Base-by-base conservation (phyloP, 2,797 vertebrate species). In the Emydoidea blandingii region DNA sequence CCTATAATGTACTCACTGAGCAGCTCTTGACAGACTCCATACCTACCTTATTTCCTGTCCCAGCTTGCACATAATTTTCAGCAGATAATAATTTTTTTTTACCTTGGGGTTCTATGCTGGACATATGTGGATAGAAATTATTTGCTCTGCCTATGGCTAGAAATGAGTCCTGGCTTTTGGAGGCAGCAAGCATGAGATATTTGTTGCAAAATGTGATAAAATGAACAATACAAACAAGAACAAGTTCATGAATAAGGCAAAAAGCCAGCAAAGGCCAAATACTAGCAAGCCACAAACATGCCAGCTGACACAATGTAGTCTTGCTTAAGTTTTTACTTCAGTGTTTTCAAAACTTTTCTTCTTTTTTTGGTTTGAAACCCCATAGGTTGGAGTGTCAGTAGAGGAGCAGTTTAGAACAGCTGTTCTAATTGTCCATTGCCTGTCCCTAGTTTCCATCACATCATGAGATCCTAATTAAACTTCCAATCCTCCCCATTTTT, bases 81-180 rank as follows among this genome's bases (percentile, higher is more conserved):
- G 68, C 15, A 83, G 76, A 72, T 8, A 76, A 37, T 92, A 47
- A 1, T 54, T 85, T 91, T 87, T 31, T 59, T 54, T 15, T 2
- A 25, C n/a, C 21, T 29, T 50, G 6, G 19, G n/a, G 5, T 72
- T 72, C n/a, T 41, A 72, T 52, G 86, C 80, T 88, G 65, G 16
- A 83, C 85, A 72, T 37, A n/a, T 3, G 53, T 21, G 80, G 37
- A 37, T 85, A 89, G 59, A 86, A 47, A 81, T 92, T 31, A 6
- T 90, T n/a, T 86, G 41, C 16, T 94, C 41, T 84, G n/a, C 31
- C 62, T 16, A 31, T 57, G 23, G 10, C 14, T 74, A 57, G 87
- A 54, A 54, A 53, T 65, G 41, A 92, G 84, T 92, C 41, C 59
- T 90, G 86, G 7, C 50, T 92, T 90, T 37, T 90, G 87, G 34